phyloP scores from a whole-genome alignment of 2,113 vertebrate species.

The Pogona vitticeps region DNA sequence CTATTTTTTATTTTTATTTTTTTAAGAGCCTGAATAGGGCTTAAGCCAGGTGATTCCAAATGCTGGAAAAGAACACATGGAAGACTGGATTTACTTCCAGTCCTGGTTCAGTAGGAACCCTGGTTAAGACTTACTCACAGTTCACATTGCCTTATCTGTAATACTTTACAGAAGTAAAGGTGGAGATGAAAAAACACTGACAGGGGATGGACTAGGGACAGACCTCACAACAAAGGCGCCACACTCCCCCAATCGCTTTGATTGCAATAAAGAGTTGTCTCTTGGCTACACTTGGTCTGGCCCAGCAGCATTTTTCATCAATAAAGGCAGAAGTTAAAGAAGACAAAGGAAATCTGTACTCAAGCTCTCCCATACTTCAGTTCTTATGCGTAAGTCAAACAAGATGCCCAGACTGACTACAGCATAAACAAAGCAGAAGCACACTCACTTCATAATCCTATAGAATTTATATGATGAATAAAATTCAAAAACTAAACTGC shows the following conservation, averaged over 20 bases:
- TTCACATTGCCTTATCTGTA: not conserved
- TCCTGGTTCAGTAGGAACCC: not conserved
- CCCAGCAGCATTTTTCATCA: not conserved
- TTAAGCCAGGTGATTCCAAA: no score
- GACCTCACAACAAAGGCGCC: not conserved
- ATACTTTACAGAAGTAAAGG: not conserved
- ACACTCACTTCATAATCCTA: not conserved
- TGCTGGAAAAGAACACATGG: no score
- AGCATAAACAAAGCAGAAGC: no score
- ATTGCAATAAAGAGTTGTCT: not conserved
- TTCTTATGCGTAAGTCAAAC: not conserved
- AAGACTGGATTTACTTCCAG: no score
- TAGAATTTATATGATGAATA: not conserved
- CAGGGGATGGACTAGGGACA: not conserved
- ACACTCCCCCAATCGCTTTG: not conserved
- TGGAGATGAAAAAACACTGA: not conserved
- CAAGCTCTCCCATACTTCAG: not conserved
- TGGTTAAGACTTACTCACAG: not conserved
- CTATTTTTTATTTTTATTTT: no score
- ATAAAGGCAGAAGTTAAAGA: not conserved
- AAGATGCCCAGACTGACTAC: not conserved
- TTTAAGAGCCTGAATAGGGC: no score
- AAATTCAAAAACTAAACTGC: conserved; percentile 6
- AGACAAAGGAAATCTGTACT: not conserved
- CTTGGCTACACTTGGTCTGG: not conserved